Evolutionary conservation across 2,888 invertebrate species (phyloP).

Genomic region (Apotomis capreana): DNA sequence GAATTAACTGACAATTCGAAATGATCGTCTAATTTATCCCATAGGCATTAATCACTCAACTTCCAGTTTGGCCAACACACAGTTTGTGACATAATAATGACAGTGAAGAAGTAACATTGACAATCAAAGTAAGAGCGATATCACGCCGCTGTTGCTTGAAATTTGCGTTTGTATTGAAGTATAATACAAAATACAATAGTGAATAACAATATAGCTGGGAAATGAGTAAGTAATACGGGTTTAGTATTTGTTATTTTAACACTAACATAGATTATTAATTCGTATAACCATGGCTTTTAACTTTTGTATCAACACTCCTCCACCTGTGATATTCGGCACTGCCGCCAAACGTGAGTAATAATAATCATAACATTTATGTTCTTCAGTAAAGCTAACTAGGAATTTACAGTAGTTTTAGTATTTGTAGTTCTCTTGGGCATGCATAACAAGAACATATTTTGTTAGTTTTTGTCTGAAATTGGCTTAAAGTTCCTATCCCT

Average conservation of each 20-base stretch:
- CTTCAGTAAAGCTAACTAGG: neutral
- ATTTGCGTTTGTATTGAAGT: too few species aligned
- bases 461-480: neutral
- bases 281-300: constrained; percentile 69
- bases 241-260: constrained; percentile 21
- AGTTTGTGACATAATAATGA: too few species aligned
- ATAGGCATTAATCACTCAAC: too few species aligned
- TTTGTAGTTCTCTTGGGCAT: neutral
- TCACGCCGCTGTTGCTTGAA: constrained; percentile 3
- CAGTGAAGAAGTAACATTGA: too few species aligned
- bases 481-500: too few species aligned
- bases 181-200: neutral
- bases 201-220: neutral
- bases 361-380: neutral
- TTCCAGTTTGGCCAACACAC: too few species aligned
- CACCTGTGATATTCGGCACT: constrained; percentile 74
- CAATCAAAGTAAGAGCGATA: too few species aligned
- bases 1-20: too few species aligned
- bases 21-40: too few species aligned
- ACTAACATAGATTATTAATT: constrained; percentile 2
- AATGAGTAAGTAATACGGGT: constrained; percentile 37
- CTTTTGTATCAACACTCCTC: constrained; percentile 66
- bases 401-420: neutral
- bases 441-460: too few species aligned
- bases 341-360: constrained; percentile 82